Base-by-base conservation (phyloP, 2,888 invertebrate species). In the Acanthosepion pharaonis region DNA sequence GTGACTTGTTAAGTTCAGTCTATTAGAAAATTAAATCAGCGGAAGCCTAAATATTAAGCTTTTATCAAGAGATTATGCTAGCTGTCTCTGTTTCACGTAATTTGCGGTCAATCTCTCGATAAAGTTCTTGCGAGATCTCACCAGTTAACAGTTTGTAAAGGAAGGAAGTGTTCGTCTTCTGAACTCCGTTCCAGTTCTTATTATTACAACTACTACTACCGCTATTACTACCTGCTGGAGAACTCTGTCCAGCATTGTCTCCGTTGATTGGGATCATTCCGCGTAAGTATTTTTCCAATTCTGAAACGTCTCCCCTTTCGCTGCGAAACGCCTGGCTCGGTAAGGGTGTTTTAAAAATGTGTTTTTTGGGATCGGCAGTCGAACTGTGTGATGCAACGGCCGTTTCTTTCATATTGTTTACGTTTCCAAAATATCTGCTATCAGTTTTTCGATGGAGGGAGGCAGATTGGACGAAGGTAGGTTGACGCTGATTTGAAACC, bases 111-210 rank as follows among this genome's bases (percentile, higher is more conserved):
- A 96, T 95, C 91, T 95, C 94, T 28, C 95, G 94, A 55, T 96
- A 95, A 15, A 95, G 93, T n/a, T 96, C 96, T 33, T 94, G 95
- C 28, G 95, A 95, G 20, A 96, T 95, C 94, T 96, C 95, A 5
- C 96, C 96, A 2, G 96, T 96, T 92, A 96, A 91, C 92, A 96
- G 95, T 59, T 95, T 95, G 94, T 95, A 95, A n/a, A 96, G 94
- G 91, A 95, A 96, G 1, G 95, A 95, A 25, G 51, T 53, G 49
- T 93, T 93, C 5, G n/a, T 93, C 25, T 93, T 93, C 33, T 93
- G 49, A n/a, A 28, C 53, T 51, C 53, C n/a, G 49, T 49, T 93
- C 53, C 49, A 93, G 49, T 93, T 93, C 53, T 49, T 53, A 53
- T n/a, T 53, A 42, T 42, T 42, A 42, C 42, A 42, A 42, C 42